These are phyloP conservation scores for Etheostoma spectabile DNA, from an alignment of 2,113 vertebrate genomes.

Conservation along the genomic window DNA sequence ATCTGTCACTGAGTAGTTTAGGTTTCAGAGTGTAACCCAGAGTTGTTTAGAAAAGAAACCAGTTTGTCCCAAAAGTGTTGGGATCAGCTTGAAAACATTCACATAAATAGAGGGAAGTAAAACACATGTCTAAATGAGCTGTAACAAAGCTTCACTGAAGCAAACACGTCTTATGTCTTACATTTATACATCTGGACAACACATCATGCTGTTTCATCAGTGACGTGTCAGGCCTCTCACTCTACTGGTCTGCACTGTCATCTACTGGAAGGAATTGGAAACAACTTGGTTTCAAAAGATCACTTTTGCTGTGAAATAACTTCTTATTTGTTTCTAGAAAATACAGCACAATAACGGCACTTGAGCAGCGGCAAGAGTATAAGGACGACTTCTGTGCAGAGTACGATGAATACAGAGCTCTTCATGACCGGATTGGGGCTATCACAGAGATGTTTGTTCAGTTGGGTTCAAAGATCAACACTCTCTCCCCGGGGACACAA, in stretches of 20 bases:
- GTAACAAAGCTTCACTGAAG: conserved; percentile 46
- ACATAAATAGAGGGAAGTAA: conserved; percentile 44
- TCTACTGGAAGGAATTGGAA: conserved; percentile 62
- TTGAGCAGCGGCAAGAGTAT: conserved; percentile 85
- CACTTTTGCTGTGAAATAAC: neutral
- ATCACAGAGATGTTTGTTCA: conserved; percentile 87
- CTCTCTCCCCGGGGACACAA: conserved; percentile 83
- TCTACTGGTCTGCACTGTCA: conserved; percentile 53
- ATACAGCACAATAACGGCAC: conserved; percentile 78
- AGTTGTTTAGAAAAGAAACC: conserved; percentile 22
- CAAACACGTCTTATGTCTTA: conserved; percentile 63
- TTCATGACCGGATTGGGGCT: conserved; percentile 84
- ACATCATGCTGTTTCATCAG: conserved; percentile 44
- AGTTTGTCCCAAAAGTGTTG: conserved; percentile 10
- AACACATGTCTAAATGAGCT: conserved; percentile 49
- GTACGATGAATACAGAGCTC: conserved; percentile 84
- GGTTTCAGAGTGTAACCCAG: conserved; percentile 12
- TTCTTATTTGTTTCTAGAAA: conserved; percentile 76
- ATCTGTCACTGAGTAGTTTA: conserved; percentile 13
- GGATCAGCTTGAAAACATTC: conserved; percentile 46
- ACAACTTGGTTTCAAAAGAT: neutral
- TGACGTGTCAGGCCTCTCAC: conserved; percentile 36
- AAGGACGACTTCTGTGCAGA: conserved; percentile 88
- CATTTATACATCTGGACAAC: conserved; percentile 74
- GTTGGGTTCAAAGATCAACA: conserved; percentile 89